Evolutionary conservation across 1,140 invertebrate species (phyloP), one percentile per base, ranked within the genome.

Genomic region (Orius insidiosus): DNA sequence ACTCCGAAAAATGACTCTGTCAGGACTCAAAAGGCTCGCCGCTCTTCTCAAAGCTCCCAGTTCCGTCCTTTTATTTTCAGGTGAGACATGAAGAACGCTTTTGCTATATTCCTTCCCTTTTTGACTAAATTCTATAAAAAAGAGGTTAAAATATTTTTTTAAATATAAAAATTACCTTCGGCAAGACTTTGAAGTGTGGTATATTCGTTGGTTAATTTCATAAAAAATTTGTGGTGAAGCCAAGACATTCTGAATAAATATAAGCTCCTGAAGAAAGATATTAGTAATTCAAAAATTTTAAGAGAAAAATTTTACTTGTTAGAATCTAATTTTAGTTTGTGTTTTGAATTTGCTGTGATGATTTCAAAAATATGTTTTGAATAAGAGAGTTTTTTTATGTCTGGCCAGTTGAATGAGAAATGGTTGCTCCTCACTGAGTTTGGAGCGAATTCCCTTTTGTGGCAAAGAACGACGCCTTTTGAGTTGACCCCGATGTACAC

Each of bases 161-260:
- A 18, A 13, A 46, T 14, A 48, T 9, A 33, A 6, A 35, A 43
- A 32, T 47, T 46, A 58, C 56, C 76, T 64, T 74, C 70, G 18
- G 75, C 71, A 52, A 82, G 66, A 46, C 70, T 69, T 55, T 74
- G 72, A 30, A 80, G 65, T 34, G 76, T 78, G 24, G 74, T 75
- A 30, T 76, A 69, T 58, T 80, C 76, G 9, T 74, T 72, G 53
- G 76, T 71, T 18, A 80, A 60, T 57, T 76, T 75, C 50, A 79
- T 64, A 63, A 77, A 82, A 58, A 82, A 76, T 56, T 79, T 72
- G 58, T 81, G 79, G 57, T 82, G 79, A 15, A 80, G 58, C 2
- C 78, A 80, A 7, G 76, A 77, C 24, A 81, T 59, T 57, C 75
- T 76, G 59, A 80, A 81, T 47, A 75, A 74, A 55, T 77, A 82